Evolutionary conservation across 1,140 invertebrate genomes (phyloP).

Genomic region (Tetramorium parvispinum): DNA sequence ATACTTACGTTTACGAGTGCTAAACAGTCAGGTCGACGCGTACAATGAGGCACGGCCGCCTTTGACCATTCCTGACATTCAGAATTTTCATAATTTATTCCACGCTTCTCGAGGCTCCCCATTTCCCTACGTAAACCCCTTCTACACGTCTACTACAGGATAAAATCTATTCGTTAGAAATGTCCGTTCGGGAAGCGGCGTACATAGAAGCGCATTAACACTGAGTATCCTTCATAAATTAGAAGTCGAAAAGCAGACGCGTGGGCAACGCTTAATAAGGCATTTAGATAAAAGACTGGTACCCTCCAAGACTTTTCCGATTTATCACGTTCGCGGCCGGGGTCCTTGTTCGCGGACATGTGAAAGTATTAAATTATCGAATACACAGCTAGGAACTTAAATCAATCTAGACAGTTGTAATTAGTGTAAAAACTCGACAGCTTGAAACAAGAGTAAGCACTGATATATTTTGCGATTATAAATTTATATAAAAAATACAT

Average conservation of each 20-base stretch:
- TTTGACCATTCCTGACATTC: constrained; percentile 81
- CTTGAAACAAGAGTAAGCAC: neutral
- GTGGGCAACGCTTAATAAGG: constrained; percentile 74
- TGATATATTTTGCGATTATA: neutral
- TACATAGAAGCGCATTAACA: constrained; percentile 69
- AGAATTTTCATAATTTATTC: constrained; percentile 82
- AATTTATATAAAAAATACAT: neutral
- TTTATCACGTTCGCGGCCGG: constrained; percentile 66
- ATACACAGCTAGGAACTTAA: constrained; percentile 14
- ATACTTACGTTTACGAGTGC: constrained; percentile 66
- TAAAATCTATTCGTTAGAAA: constrained; percentile 70
- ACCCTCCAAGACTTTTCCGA: constrained; percentile 57
- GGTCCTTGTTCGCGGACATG: constrained; percentile 50
- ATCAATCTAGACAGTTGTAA: neutral
- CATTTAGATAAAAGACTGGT: constrained; percentile 69
- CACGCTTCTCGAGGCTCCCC: constrained; percentile 52
- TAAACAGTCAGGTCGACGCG: constrained; percentile 66
- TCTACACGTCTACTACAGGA: constrained; percentile 25
- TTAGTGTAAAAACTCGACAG: neutral
- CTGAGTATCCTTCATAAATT: constrained; percentile 73
- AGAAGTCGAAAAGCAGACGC: constrained; percentile 68
- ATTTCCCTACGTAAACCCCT: neutral
- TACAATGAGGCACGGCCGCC: constrained; percentile 78
- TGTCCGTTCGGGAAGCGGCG: constrained; percentile 52
- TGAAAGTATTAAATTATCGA: constrained; percentile 57